Conservation (phyloP, 2,113 vertebrate genomes). For the Plecotus auritus region DNA sequence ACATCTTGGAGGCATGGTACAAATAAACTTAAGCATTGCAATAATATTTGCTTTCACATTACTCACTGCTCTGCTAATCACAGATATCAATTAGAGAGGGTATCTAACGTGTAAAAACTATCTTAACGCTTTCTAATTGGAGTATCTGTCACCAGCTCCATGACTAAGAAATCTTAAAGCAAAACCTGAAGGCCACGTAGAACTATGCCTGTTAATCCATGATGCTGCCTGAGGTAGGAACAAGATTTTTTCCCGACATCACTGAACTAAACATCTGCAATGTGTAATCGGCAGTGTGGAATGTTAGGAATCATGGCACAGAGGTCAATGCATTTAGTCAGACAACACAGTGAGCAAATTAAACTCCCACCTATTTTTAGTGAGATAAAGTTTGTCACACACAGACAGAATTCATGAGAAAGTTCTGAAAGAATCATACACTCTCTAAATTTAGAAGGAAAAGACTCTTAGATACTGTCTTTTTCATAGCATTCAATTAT, state of each 20-base stretch:
- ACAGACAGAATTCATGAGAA: background rate
- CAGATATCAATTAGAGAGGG: background rate
- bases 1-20: background rate
- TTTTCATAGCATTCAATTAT: background rate
- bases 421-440: background rate
- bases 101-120: background rate
- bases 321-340: background rate
- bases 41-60: constrained; percentile 33
- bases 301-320: background rate
- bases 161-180: constrained; percentile 4
- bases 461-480: background rate
- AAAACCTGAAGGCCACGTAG: background rate
- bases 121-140: background rate
- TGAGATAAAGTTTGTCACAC: background rate
- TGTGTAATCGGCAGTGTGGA: background rate
- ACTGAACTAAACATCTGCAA: background rate
- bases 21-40: background rate
- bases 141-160: background rate
- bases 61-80: background rate
- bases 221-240: background rate
- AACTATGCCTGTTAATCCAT: background rate
- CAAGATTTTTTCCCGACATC: background rate
- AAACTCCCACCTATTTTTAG: background rate
- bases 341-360: background rate
- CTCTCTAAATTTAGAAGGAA: background rate